These are phyloP conservation scores for Trididemnum nubilum DNA, from an alignment of 23 tunicate species.

Conservation along the genomic window DNA sequence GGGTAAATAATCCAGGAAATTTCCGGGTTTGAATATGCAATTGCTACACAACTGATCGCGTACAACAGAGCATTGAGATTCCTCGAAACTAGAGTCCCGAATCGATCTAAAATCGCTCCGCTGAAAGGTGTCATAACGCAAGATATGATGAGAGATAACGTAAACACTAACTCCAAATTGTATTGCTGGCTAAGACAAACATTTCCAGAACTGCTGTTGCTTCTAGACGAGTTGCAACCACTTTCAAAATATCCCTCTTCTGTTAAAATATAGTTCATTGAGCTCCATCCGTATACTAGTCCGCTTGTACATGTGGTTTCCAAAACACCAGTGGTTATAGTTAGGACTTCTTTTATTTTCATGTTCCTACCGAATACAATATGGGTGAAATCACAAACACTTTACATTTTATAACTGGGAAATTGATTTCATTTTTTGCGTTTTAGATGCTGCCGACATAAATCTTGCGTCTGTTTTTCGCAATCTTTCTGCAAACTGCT, in stretches of 20 bases:
- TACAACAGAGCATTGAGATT: background rate
- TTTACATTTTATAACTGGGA: too few species aligned
- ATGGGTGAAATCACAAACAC: too few species aligned
- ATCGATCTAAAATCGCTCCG: slow-evolving; percentile 6
- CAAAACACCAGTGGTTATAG: background rate
- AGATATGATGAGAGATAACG: background rate
- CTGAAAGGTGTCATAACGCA: background rate
- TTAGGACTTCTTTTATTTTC: background rate
- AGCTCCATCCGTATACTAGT: slow-evolving; percentile 20
- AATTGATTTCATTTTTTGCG: too few species aligned
- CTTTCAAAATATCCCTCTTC: slow-evolving; percentile 19
- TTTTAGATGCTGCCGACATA: too few species aligned
- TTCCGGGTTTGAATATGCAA: background rate
- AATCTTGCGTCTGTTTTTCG: too few species aligned
- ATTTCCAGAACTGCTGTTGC: background rate
- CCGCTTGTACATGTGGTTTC: background rate
- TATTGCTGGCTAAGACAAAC: slow-evolving; percentile 12
- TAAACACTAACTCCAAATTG: slow-evolving; percentile 6
- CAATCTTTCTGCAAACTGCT: too few species aligned
- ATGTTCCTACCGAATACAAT: too few species aligned
- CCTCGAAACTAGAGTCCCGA: background rate
- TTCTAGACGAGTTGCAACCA: background rate
- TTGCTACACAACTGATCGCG: background rate
- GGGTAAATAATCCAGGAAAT: slow-evolving; percentile 11
- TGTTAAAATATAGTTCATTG: slow-evolving; percentile 18